phyloP scores from a whole-genome alignment of 2,797 vertebrate species.

The Nannoperca australis region DNA sequence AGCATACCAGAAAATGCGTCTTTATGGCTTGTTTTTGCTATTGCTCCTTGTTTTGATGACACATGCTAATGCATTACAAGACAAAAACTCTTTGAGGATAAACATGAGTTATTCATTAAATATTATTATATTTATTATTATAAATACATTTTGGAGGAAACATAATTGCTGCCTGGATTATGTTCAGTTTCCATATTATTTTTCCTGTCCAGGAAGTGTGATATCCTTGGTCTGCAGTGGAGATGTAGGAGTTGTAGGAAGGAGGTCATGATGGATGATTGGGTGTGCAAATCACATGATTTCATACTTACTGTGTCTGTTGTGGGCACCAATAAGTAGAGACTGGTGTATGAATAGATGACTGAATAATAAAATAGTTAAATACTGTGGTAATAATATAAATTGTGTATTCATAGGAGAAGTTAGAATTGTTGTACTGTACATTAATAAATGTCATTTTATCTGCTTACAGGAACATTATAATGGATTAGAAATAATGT shows the following conservation, averaged over 20 bases:
- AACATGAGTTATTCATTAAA: background rate
- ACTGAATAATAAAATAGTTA: background rate
- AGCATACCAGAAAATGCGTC: background rate
- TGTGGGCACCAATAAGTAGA: background rate
- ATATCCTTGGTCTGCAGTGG: background rate
- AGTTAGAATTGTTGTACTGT: background rate
- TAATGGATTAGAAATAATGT: background rate
- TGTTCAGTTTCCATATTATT: background rate
- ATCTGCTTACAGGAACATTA: background rate
- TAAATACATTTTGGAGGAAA: constrained; percentile 6
- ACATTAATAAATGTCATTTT: background rate
- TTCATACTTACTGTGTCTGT: background rate
- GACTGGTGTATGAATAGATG: background rate
- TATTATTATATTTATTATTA: no score
- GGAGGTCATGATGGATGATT: constrained; percentile 3
- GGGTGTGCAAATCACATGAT: background rate
- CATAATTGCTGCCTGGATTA: background rate
- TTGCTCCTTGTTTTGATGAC: background rate
- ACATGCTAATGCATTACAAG: constrained; percentile 2
- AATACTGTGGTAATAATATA: background rate
- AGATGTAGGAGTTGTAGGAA: background rate
- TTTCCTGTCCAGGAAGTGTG: background rate
- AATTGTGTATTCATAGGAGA: background rate
- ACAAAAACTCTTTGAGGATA: background rate
- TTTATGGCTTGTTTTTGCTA: background rate